Evolutionary conservation across 2,888 invertebrate genomes (phyloP), one percentile per base, ranked within the genome.

Genomic region (Trissoscelio sp.): DNA sequence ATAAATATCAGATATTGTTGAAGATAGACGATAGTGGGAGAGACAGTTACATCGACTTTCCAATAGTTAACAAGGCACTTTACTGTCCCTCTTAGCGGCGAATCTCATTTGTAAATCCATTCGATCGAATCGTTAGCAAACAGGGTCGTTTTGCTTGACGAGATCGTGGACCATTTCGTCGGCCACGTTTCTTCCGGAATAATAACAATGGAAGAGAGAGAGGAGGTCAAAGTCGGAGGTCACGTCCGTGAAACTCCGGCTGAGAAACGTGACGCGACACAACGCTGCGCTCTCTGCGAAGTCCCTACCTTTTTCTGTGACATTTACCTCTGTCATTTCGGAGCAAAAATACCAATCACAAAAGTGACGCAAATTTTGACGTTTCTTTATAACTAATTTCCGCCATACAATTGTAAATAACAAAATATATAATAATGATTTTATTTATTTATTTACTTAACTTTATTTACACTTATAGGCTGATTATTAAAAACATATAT

Each of bases 211-310:
- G 73, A 79, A 83, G 81, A 72, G 31, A 64, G 46, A 64, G 64
- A 74, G 57, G 80, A 82, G 84, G 84, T 84, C 83, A 83, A 81
- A 83, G 83, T 79, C 80, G 80, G 81, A 85, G 85, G 81, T 85
- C 85, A 85, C 74, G 74, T 79, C 83, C 83, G 82, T 85, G 83
- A 84, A 83, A 83, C 83, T 79, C 79, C 72, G 81, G 77, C 82
- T 82, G 78, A 83, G 83, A 82, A 85, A 85, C 85, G 85, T 85
- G 85, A 85, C 62, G 81, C 82, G 79, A 81, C 78, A 67, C 72
- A 69, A 82, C 77, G 72, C 78, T 62, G 81, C 75, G 81, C 70
- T 74, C 81, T 81, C 83, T 77, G 80, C 51, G n/a, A 12, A 55
- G 55, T 72, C 57, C 42, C 60, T 73, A 34, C 67, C 48, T 58